phyloP scores from a whole-genome alignment of 2,888 invertebrate genomes.

The Lamellibrachia columna region DNA sequence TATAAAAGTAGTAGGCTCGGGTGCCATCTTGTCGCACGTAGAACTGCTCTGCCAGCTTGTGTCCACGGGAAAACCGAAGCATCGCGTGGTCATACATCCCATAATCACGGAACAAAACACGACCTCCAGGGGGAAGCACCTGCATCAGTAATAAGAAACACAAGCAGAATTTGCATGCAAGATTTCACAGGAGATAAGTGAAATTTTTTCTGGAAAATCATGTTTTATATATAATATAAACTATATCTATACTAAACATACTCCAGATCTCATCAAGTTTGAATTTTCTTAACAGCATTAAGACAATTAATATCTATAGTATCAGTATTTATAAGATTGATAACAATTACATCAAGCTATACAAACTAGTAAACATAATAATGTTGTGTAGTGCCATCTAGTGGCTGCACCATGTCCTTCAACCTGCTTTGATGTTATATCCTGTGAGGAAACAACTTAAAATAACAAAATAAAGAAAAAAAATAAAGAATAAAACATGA shows the following conservation, averaged over 20 bases:
- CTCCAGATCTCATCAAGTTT: no score
- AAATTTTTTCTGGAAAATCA: no score
- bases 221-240: no score
- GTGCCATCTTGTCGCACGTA: slow-evolving; percentile 98
- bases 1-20: slow-evolving; percentile 72
- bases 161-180: not conserved
- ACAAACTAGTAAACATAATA: not conserved
- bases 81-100: slow-evolving; percentile 96
- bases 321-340: no score
- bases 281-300: no score
- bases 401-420: not conserved
- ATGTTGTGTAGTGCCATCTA: not conserved
- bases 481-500: no score
- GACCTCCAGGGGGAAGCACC: slow-evolving; percentile 74
- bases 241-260: no score
- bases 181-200: no score
- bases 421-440: not conserved
- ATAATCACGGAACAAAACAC: slow-evolving; percentile 90
- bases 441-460: not conserved
- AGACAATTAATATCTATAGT: no score
- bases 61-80: slow-evolving; percentile 89
- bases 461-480: not conserved
- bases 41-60: slow-evolving; percentile 90
- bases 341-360: not conserved
- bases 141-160: slow-evolving; percentile 40